These are phyloP conservation scores for Neolamprologus hecqui DNA, from an alignment of 2,113 vertebrate genomes.

Conservation along the genomic window DNA sequence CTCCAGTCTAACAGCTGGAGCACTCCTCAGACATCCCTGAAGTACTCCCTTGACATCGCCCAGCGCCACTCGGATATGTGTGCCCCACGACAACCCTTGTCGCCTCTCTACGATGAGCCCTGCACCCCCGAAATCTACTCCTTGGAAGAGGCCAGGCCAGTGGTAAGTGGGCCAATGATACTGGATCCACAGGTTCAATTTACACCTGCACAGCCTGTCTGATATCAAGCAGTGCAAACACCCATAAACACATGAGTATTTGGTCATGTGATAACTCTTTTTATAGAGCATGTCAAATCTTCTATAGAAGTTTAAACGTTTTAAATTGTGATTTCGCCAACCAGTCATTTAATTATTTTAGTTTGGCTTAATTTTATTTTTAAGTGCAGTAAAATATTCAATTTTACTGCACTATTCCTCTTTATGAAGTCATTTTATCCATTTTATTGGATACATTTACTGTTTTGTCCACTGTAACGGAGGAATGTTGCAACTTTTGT, in stretches of 20 bases:
- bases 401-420: background rate
- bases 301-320: fast-evolving
- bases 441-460: background rate
- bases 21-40: slow-evolving; percentile 59
- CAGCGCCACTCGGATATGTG: slow-evolving; percentile 73
- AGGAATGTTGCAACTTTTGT: background rate
- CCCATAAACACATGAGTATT: background rate
- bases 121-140: slow-evolving; percentile 68
- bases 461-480: fast-evolving
- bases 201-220: slow-evolving; percentile 28
- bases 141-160: slow-evolving; percentile 42
- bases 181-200: slow-evolving; percentile 46
- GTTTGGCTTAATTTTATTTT: background rate
- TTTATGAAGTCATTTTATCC: background rate
- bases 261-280: background rate
- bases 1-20: slow-evolving; percentile 74
- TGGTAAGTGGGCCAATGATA: slow-evolving; percentile 69
- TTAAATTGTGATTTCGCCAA: background rate
- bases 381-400: background rate
- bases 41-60: slow-evolving; percentile 36
- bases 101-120: slow-evolving; percentile 77
- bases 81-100: slow-evolving; percentile 64
- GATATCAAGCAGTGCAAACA: slow-evolving; percentile 7
- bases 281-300: background rate
- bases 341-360: background rate